Percentiles rank a stretch among this genome's conserved stretches.
These are phyloP conservation scores for Molothrus aeneus DNA, from an alignment of 2,797 vertebrate genomes.

Conservation along the genomic window DNA sequence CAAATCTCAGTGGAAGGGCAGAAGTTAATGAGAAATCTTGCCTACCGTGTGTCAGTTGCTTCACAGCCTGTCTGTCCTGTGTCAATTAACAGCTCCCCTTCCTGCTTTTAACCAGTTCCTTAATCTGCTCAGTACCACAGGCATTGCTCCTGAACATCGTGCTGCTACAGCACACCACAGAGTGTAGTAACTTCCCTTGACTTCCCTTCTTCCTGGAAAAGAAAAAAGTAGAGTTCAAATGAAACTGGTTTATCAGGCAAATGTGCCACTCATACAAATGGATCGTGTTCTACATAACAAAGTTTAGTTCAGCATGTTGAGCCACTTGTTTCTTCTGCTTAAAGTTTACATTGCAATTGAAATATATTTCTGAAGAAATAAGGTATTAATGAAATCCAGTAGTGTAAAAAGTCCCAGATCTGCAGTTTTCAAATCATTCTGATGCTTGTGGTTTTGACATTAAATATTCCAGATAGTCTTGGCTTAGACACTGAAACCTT, in stretches of 20 bases:
- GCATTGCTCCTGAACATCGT: background rate
- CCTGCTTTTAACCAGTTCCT: background rate
- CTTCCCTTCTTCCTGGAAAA: background rate
- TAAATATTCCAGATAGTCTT: background rate
- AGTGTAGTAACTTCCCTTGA: background rate
- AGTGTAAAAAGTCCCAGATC: background rate
- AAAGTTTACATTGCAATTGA: background rate
- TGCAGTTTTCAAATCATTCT: background rate
- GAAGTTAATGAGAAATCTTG: background rate
- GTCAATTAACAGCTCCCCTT: background rate
- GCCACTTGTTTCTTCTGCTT: background rate
- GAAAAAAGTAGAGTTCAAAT: background rate
- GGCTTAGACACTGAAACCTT: background rate
- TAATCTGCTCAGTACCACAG: background rate
- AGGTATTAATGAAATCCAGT: background rate
- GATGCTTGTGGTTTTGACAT: background rate
- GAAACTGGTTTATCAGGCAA: background rate
- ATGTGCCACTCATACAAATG: background rate
- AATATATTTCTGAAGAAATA: background rate
- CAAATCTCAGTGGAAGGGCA: background rate
- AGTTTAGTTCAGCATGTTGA: background rate
- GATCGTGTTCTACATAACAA: fast-evolving
- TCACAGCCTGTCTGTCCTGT: background rate
- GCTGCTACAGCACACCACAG: background rate
- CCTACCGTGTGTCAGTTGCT: background rate